Percentiles rank a stretch among this genome's conserved stretches.
phyloP scores from a whole-genome alignment of 2,888 invertebrate species.

The Yponomeuta sedellus region DNA sequence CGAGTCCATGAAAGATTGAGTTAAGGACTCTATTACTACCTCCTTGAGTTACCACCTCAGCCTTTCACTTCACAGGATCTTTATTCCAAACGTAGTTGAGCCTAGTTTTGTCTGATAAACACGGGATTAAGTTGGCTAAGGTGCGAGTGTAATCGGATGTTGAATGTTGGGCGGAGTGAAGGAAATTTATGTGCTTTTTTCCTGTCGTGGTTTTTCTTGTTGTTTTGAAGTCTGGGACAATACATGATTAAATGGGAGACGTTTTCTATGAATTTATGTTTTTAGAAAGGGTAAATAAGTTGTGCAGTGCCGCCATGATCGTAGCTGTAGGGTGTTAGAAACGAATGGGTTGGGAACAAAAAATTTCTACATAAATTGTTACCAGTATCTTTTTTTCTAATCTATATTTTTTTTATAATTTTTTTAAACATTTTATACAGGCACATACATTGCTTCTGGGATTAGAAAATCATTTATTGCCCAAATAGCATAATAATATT shows the following conservation, averaged over 20 bases:
- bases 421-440: no score
- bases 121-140: neutral
- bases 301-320: neutral
- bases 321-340: no score
- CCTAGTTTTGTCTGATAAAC: neutral
- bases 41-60: neutral
- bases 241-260: neutral
- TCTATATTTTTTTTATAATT: no score
- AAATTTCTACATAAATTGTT: no score
- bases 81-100: conserved; percentile 1
- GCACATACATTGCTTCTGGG: no score
- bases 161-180: conserved; percentile 6
- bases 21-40: conserved; percentile 44
- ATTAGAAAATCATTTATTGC: no score
- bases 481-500: no score
- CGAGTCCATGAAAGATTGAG: conserved; percentile 49
- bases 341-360: no score
- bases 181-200: conserved; percentile 1
- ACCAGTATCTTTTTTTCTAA: no score
- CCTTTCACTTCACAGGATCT: neutral
- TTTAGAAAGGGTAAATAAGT: neutral
- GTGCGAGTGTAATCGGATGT: conserved; percentile 10
- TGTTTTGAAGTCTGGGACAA: neutral
- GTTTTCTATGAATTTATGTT: neutral
- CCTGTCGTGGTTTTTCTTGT: neutral